Conservation (phyloP, 2,113 vertebrate genomes). For the Condylura cristata region DNA sequence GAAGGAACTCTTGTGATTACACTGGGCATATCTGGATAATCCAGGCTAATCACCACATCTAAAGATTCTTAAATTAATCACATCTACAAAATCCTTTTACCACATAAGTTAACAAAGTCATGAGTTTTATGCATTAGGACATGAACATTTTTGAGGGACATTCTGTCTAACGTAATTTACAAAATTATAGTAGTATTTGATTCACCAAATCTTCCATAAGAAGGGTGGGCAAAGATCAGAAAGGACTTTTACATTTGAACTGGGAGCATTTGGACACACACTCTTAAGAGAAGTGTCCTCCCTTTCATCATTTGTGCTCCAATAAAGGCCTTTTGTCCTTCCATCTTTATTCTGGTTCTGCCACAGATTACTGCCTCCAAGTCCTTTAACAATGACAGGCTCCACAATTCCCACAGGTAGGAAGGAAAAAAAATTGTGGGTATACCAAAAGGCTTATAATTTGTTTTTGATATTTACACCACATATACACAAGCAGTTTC, state of each 20-base stretch:
- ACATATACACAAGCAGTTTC: neutral
- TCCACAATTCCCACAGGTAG: neutral
- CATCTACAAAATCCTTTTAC: neutral
- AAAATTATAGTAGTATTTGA: neutral
- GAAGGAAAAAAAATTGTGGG: neutral
- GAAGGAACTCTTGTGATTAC: neutral
- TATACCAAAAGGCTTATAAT: neutral
- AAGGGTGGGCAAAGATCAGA: neutral
- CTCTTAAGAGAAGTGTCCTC: neutral
- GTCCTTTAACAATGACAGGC: neutral
- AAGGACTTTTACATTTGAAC: neutral
- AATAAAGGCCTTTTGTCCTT: neutral
- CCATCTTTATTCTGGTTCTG: neutral
- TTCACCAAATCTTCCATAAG: neutral
- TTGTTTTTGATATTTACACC: neutral
- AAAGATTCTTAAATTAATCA: neutral
- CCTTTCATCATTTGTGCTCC: neutral
- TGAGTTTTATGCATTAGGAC: neutral
- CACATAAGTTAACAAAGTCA: neutral
- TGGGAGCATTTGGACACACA: neutral
- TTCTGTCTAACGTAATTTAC: neutral
- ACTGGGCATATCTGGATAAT: neutral
- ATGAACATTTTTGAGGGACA: neutral
- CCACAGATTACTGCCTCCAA: neutral
- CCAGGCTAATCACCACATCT: neutral